Evolutionary conservation across 2,888 invertebrate species (phyloP).

Genomic region (Dusona sp.): DNA sequence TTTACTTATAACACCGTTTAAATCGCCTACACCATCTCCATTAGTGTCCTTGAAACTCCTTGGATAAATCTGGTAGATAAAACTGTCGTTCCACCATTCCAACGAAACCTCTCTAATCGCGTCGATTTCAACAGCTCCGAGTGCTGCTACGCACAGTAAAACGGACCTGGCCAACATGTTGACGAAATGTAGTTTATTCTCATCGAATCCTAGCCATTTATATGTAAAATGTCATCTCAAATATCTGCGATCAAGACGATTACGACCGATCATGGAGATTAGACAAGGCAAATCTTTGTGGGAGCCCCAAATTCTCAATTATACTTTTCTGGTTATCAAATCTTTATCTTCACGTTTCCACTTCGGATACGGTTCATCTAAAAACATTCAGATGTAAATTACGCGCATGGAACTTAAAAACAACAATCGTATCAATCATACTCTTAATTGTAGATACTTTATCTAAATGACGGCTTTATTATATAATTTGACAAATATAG

Average conservation of each 20-base stretch:
- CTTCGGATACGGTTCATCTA: not conserved
- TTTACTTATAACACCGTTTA: slow-evolving; percentile 82
- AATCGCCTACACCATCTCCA: slow-evolving; percentile 83
- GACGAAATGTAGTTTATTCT: not conserved
- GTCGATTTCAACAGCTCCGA: slow-evolving; percentile 19
- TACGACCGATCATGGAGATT: not conserved
- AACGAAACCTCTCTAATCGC: slow-evolving; percentile 1
- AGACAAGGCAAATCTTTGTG: not conserved
- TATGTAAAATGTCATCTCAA: slow-evolving; percentile 11
- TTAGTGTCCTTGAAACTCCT: slow-evolving; percentile 94
- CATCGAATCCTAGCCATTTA: slow-evolving; percentile 24
- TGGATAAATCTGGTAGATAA: slow-evolving; percentile 95
- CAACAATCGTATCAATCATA: not conserved
- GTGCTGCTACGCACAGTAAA: slow-evolving; percentile 51
- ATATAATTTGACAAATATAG: not conserved
- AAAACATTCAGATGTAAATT: not conserved
- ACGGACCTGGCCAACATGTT: slow-evolving; percentile 46
- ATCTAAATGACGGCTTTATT: not conserved
- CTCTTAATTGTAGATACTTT: not conserved
- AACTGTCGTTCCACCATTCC: slow-evolving; percentile 94
- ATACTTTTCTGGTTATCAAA: not conserved
- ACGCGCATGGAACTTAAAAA: not conserved
- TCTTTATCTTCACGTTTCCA: not conserved
- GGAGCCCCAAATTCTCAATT: not conserved
- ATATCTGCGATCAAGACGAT: not conserved